Evolutionary conservation across 2,113 vertebrate species (phyloP).

Genomic region (Choloepus hoffmanni): DNA sequence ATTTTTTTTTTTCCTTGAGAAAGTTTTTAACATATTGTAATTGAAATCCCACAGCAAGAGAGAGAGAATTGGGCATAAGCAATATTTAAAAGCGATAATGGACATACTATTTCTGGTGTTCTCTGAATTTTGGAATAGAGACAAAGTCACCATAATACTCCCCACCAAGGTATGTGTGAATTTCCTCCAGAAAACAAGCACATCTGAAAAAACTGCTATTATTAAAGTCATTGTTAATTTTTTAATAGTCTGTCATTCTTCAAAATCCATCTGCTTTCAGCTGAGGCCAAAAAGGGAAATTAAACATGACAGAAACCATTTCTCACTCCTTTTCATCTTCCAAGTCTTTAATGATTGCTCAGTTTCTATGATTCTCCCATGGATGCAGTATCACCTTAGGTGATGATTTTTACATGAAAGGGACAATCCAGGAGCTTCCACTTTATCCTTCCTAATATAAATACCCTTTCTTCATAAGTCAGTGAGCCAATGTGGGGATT

Average conservation of each 20-base stretch:
- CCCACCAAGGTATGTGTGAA: background rate
- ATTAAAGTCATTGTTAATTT: background rate
- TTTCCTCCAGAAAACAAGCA: background rate
- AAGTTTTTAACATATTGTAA: no score
- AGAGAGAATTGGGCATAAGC: no score
- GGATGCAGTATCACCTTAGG: background rate
- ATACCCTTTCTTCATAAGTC: background rate
- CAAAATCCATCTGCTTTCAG: background rate
- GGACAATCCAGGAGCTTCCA: background rate
- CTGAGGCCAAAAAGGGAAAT: background rate
- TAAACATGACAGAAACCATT: background rate
- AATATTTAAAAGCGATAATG: no score
- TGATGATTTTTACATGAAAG: background rate
- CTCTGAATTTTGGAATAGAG: no score
- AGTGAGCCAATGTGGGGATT: background rate
- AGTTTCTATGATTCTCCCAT: background rate
- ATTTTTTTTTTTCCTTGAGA: no score
- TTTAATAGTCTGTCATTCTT: background rate
- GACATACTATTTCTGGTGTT: no score
- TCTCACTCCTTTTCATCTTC: background rate
- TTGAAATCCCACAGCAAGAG: no score
- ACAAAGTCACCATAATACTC: no score
- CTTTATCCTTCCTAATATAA: background rate
- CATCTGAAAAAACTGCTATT: background rate
- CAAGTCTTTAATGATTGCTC: background rate